Evolutionary conservation across 2,113 vertebrate genomes (phyloP).

Genomic region (Ginglymostoma cirratum): DNA sequence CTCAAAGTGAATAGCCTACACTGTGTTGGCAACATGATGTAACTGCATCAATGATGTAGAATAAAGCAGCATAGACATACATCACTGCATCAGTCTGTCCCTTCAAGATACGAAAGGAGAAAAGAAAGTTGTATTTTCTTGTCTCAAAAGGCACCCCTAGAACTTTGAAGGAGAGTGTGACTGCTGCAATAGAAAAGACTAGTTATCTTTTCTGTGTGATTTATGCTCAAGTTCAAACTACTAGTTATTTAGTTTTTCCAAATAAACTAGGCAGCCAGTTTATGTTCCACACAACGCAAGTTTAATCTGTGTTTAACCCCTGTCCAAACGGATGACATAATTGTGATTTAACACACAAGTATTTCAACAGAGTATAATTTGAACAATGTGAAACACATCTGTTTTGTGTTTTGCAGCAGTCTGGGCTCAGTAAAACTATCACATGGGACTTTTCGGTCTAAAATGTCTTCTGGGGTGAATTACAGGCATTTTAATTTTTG

Average conservation of each 20-base stretch:
- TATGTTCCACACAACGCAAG: background rate
- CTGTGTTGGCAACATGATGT: background rate
- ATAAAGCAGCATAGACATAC: background rate
- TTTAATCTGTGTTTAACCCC: conserved; percentile 31
- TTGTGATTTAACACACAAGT: conserved; percentile 28
- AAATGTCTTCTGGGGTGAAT: background rate
- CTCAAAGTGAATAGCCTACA: background rate
- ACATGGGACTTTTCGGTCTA: background rate
- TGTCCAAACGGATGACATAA: conserved; percentile 35
- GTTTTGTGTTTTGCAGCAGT: background rate
- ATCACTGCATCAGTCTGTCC: background rate
- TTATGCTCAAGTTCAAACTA: background rate
- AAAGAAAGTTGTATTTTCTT: background rate
- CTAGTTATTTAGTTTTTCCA: background rate
- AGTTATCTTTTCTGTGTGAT: background rate
- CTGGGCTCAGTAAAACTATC: background rate
- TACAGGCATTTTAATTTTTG: background rate
- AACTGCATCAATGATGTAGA: background rate
- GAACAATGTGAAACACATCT: conserved; percentile 26
- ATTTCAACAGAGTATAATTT: conserved; percentile 31
- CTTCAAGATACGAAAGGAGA: background rate
- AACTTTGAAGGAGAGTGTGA: background rate
- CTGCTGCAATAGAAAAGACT: background rate
- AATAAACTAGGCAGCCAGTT: background rate
- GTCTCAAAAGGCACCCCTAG: background rate